Conservation (phyloP, 2,888 invertebrate genomes). For the Cerceris rybyensis region DNA sequence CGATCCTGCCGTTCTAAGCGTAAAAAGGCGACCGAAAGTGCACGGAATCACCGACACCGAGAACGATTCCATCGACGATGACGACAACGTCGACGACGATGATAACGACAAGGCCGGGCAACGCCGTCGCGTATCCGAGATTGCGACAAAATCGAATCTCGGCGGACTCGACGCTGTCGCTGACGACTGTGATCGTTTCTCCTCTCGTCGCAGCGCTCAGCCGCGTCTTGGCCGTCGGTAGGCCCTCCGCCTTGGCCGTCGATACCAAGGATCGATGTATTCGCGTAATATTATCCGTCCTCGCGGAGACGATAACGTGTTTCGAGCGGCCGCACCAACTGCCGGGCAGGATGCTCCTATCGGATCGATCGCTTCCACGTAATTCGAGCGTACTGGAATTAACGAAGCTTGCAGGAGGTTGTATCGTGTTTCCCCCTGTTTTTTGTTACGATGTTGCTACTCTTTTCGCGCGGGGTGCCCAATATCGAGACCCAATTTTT, state of each 20-base stretch:
- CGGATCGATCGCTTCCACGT: slow-evolving; percentile 22
- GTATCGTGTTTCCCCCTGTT: slow-evolving; percentile 36
- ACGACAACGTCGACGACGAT: no score
- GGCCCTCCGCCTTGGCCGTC: background rate
- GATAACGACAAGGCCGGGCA: no score
- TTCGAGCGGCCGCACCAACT: background rate
- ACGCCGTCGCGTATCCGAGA: no score
- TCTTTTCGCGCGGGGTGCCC: background rate
- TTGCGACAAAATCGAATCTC: no score
- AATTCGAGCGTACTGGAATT: slow-evolving; percentile 30
- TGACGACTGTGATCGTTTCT: no score
- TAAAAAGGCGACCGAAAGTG: no score
- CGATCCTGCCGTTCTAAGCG: no score
- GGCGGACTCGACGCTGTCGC: no score
- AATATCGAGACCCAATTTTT: slow-evolving; percentile 7
- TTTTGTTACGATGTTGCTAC: slow-evolving; percentile 23
- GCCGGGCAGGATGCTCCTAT: slow-evolving; percentile 19
- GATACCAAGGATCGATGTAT: background rate
- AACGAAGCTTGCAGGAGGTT: slow-evolving; percentile 21
- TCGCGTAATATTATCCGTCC: background rate
- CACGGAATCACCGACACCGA: no score
- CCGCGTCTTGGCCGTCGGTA: background rate
- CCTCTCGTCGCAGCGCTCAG: no score
- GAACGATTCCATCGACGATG: no score
- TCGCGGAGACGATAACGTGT: background rate